Conservation (phyloP, 2,888 invertebrate species). For the Ryuthela nishihirai region DNA sequence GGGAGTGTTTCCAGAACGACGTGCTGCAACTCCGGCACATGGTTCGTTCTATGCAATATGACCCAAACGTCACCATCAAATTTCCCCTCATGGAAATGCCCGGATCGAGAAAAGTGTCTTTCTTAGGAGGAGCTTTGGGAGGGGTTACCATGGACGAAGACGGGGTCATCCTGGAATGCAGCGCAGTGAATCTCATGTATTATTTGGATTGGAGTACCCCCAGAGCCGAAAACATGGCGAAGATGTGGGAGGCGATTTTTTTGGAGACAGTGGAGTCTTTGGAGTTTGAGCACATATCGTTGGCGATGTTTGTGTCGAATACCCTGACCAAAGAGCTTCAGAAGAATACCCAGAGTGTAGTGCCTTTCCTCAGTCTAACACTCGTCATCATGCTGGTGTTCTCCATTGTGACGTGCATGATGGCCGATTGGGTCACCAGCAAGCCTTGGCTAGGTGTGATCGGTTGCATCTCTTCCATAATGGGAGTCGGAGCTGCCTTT, state of each 20-base stretch:
- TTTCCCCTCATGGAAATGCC: slow-evolving; percentile 85
- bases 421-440: slow-evolving; percentile 87
- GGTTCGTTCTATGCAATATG: slow-evolving; percentile 71
- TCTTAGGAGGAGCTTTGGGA: slow-evolving; percentile 86
- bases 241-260: slow-evolving; percentile 84
- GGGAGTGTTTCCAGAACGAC: slow-evolving; percentile 78
- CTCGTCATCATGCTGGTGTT: slow-evolving; percentile 78
- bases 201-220: slow-evolving; percentile 60
- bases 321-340: slow-evolving; percentile 89
- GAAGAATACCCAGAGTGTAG: slow-evolving; percentile 74
- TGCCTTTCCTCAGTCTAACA: slow-evolving; percentile 60
- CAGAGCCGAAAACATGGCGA: slow-evolving; percentile 60
- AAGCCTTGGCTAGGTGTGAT: slow-evolving; percentile 89
- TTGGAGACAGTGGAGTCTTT: slow-evolving; percentile 65
- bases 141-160: slow-evolving; percentile 68
- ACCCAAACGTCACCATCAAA: slow-evolving; percentile 55
- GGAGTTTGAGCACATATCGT: slow-evolving; percentile 75
- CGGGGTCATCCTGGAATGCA: slow-evolving; percentile 70
- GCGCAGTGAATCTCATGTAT: slow-evolving; percentile 85
- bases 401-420: slow-evolving; percentile 83
- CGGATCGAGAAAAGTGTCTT: slow-evolving; percentile 76
- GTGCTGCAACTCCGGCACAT: slow-evolving; percentile 77
- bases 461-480: slow-evolving; percentile 84
- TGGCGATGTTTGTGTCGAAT: slow-evolving; percentile 79
- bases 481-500: slow-evolving; percentile 86